A percentile compares a stretch with the other conserved stretches of the same genome.
Evolutionary conservation across 2,113 vertebrate species (phyloP).

Genomic region (Notothenia rossii): DNA sequence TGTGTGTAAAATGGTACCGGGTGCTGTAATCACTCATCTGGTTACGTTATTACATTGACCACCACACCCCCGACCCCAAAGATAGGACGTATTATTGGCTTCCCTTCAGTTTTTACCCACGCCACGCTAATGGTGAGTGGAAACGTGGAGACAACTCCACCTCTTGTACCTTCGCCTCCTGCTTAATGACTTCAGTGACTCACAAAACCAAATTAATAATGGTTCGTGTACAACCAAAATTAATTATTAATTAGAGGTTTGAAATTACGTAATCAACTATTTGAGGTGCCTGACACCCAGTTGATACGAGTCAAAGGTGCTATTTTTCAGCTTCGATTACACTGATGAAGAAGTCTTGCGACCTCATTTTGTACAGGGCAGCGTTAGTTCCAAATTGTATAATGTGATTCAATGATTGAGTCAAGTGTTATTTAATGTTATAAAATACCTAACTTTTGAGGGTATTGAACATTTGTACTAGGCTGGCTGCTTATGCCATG

Average conservation of each 20-base stretch:
- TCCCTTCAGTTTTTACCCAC: no score
- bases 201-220: conserved; percentile 8
- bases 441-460: conserved; percentile 55
- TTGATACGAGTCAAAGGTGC: conserved; percentile 20
- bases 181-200: conserved; percentile 36
- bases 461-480: conserved; percentile 26
- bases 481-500: conserved; percentile 21
- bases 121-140: no score
- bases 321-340: conserved; percentile 25
- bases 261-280: not conserved
- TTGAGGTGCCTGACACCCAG: conserved; percentile 1
- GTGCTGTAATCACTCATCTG: no score
- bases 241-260: conserved; percentile 15
- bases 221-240: not conserved
- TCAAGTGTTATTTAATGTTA: conserved; percentile 65
- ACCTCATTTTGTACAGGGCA: conserved; percentile 63
- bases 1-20: no score
- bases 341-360: conserved; percentile 61
- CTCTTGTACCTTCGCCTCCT: conserved; percentile 15
- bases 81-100: no score
- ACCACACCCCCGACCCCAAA: no score
- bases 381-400: conserved; percentile 61
- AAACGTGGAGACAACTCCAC: conserved; percentile 20
- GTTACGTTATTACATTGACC: no score
- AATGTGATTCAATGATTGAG: conserved; percentile 56